These are phyloP conservation scores for Podarcis raffonei DNA, from an alignment of 2,113 vertebrate species.

Conservation along the genomic window DNA sequence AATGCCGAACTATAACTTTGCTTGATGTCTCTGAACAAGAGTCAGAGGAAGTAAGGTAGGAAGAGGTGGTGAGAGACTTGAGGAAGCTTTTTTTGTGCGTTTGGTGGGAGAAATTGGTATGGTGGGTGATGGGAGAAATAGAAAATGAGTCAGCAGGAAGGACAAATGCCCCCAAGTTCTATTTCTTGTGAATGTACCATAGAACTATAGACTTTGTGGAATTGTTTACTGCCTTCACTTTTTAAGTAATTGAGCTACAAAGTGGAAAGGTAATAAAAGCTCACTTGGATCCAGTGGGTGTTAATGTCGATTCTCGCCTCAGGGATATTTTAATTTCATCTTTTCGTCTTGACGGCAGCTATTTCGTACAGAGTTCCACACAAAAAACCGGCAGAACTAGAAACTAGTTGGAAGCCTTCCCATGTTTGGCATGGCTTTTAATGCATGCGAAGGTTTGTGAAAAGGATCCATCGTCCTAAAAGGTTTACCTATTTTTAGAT, in stretches of 20 bases:
- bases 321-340: slow-evolving; percentile 24
- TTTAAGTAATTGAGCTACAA: background rate
- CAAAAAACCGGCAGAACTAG: background rate
- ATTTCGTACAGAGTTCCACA: background rate
- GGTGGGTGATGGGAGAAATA: too few species aligned
- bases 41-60: too few species aligned
- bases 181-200: too few species aligned
- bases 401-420: slow-evolving; percentile 6
- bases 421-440: background rate
- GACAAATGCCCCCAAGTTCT: too few species aligned
- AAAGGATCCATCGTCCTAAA: slow-evolving; percentile 23
- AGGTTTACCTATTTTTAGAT: slow-evolving; percentile 39
- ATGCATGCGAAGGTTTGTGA: background rate
- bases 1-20: background rate
- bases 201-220: background rate
- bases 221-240: background rate
- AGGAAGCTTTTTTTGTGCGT: too few species aligned
- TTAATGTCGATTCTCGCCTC: background rate
- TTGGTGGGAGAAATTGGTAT: too few species aligned
- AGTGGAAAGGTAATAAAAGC: background rate
- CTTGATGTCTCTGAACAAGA: background rate
- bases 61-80: too few species aligned
- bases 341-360: slow-evolving; percentile 15
- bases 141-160: too few species aligned
- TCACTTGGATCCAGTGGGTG: background rate